Evolutionary conservation across 2,113 vertebrate genomes (phyloP).

Genomic region (Dipodomys ordii): DNA sequence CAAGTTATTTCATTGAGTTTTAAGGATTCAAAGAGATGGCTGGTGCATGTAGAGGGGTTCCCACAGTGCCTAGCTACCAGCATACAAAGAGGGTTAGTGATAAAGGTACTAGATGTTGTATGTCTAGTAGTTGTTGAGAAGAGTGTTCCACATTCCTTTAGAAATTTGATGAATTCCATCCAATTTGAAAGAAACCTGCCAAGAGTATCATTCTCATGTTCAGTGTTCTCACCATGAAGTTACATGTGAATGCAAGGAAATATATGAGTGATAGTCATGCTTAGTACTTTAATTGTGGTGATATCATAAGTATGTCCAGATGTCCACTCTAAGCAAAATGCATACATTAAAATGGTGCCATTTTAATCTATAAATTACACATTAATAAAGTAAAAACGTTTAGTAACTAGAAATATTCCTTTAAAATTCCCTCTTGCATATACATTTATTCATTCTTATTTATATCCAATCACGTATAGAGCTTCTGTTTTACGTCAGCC

Average conservation of each 20-base stretch:
- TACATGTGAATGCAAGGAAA: neutral
- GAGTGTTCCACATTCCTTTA: neutral
- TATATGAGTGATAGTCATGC: neutral
- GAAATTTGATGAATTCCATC: neutral
- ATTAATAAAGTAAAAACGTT: too few relatives aligned
- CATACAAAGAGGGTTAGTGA: neutral
- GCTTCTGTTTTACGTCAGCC: neutral
- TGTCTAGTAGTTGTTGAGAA: neutral
- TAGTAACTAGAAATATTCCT: neutral
- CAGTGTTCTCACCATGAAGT: neutral
- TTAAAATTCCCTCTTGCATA: neutral
- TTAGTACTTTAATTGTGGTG: too few relatives aligned
- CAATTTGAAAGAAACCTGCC: neutral
- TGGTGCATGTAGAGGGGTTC: neutral
- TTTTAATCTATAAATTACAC: neutral
- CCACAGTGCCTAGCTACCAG: neutral
- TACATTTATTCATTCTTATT: conserved; percentile 2
- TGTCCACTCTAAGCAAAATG: neutral
- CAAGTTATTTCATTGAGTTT: neutral
- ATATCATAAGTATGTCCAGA: too few relatives aligned
- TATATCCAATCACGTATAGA: neutral
- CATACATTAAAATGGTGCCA: neutral
- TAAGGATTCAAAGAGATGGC: neutral
- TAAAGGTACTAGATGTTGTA: neutral
- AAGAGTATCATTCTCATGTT: neutral